Conservation (phyloP, 2,113 vertebrate genomes). For the Tachuris rubrigastra region DNA sequence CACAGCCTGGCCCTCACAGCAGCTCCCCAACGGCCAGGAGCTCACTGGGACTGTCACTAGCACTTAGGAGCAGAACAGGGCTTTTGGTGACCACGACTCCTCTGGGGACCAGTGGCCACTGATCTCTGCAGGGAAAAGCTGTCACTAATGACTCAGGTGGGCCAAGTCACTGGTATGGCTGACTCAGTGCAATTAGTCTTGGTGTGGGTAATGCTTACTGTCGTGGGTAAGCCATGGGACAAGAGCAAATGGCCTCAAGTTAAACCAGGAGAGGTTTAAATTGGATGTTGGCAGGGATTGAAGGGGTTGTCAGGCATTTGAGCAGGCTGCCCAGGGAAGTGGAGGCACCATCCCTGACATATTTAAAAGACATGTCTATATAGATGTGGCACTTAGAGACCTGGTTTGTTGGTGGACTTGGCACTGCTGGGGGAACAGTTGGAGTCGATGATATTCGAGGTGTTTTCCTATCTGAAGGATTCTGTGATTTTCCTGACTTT, state of each 20-base stretch:
- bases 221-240: rapidly evolving
- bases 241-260: not conserved
- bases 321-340: not conserved
- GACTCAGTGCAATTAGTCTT: not conserved
- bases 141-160: not conserved
- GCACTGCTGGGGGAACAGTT: not conserved
- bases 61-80: not conserved
- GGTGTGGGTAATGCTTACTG: not conserved
- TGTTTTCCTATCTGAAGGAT: not conserved
- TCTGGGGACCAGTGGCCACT: not conserved
- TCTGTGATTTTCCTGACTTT: not conserved
- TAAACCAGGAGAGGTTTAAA: not conserved
- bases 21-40: rapidly evolving
- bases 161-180: not conserved
- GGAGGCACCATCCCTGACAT: not conserved
- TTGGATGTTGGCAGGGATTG: not conserved
- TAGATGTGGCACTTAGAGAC: not conserved
- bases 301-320: not conserved
- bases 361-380: not conserved
- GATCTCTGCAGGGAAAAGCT: not conserved
- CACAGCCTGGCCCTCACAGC: not conserved
- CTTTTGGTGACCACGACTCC: rapidly evolving
- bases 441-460: not conserved
- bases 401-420: not conserved
- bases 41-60: not conserved